A percentile compares a stretch with the other conserved stretches of the same genome.
These are phyloP conservation scores for Regulus satrapa DNA, from an alignment of 2,113 vertebrate species.

Conservation along the genomic window DNA sequence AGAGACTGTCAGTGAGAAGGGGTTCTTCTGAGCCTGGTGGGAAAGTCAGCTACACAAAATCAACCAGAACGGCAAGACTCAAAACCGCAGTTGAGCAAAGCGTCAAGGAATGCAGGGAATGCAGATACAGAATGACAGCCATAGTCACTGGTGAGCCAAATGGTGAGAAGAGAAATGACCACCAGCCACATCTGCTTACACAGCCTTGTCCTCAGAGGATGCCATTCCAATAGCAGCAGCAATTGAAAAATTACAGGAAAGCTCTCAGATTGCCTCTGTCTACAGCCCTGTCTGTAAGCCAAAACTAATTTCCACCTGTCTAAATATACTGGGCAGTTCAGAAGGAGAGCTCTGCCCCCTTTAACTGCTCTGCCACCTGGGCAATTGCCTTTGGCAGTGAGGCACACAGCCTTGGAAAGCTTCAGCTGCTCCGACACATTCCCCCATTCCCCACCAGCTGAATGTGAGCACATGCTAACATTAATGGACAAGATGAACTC, in stretches of 20 bases:
- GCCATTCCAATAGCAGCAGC: neutral
- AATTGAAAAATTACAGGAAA: neutral
- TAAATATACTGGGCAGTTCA: neutral
- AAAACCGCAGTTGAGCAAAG: neutral
- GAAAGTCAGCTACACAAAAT: neutral
- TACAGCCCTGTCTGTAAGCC: neutral
- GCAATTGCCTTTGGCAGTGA: neutral
- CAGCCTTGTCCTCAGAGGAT: neutral
- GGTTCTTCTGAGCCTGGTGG: neutral
- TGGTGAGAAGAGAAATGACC: neutral
- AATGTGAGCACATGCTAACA: fast-evolving
- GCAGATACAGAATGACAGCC: neutral
- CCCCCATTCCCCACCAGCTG: neutral
- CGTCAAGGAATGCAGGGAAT: neutral
- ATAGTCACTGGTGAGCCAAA: neutral
- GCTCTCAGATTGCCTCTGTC: neutral
- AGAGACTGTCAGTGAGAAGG: neutral
- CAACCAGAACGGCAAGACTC: neutral
- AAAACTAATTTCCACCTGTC: neutral
- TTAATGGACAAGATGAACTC: neutral
- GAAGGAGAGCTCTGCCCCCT: neutral
- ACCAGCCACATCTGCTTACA: neutral
- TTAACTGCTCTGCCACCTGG: neutral
- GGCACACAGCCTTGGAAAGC: neutral
- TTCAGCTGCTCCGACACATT: neutral